A percentile compares a stretch with the other conserved stretches of the same genome.
Evolutionary conservation across 2,113 vertebrate genomes (phyloP).

Genomic region (Dissostichus mawsoni): DNA sequence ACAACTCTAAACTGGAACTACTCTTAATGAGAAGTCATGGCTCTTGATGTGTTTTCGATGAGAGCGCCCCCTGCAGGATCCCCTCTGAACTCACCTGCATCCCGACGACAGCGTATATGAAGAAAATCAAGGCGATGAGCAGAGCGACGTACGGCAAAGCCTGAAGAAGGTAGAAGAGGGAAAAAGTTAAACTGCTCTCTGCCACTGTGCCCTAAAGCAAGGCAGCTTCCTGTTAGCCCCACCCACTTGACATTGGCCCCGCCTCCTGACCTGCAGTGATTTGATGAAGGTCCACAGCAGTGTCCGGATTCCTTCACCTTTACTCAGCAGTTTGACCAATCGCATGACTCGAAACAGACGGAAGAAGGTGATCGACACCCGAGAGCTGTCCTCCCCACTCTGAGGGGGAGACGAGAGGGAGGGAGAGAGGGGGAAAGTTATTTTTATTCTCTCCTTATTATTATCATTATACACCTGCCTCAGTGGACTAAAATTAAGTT

Average conservation of each 20-base stretch:
- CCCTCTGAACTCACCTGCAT: conserved; percentile 87
- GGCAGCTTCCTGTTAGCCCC: not conserved
- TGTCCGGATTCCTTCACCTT: conserved; percentile 97
- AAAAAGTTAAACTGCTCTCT: not conserved
- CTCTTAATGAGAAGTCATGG: too few relatives aligned
- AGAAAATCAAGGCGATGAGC: conserved; percentile 96
- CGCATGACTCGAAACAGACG: conserved; percentile 99
- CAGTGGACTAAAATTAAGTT: too few relatives aligned
- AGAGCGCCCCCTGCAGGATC: not conserved
- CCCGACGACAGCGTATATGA: conserved; percentile 95
- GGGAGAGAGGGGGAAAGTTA: not conserved
- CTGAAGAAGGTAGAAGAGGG: conserved; percentile 60
- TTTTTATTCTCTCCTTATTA: too few relatives aligned
- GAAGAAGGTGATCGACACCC: conserved; percentile 99
- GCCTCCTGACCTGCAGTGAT: conserved; percentile 92
- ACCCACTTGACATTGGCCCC: not conserved
- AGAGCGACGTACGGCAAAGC: conserved; percentile 93
- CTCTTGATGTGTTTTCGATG: not conserved
- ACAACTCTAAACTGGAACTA: too few relatives aligned
- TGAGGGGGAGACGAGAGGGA: conserved; percentile 60
- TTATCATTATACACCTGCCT: too few relatives aligned
- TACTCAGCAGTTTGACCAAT: conserved; percentile 97
- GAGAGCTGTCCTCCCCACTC: conserved; percentile 94
- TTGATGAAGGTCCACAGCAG: conserved; percentile 99
- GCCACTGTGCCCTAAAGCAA: not conserved